Percentiles rank a stretch among this genome's conserved stretches.
Evolutionary conservation across 1,140 invertebrate genomes (phyloP).

Genomic region (Hyles vespertilio): DNA sequence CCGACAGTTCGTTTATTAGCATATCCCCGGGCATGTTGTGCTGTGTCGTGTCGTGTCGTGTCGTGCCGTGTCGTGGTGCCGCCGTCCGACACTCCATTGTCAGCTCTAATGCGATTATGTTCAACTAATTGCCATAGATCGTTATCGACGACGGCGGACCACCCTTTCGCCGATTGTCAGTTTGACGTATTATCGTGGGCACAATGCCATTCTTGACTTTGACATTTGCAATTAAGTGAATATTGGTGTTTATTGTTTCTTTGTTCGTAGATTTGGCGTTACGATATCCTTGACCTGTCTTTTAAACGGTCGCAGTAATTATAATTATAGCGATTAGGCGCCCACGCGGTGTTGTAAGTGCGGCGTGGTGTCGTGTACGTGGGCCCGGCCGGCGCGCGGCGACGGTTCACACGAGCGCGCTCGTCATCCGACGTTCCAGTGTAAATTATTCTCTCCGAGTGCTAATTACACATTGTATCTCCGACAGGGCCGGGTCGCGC

Average conservation of each 20-base stretch:
- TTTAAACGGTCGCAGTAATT: slow-evolving; percentile 10
- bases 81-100: not conserved
- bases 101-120: slow-evolving; percentile 5
- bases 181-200: slow-evolving; percentile 1
- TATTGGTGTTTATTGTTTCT: slow-evolving; percentile 5
- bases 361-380: slow-evolving; percentile 13
- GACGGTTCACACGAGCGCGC: too few relatives aligned
- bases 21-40: slow-evolving; percentile 1
- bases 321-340: slow-evolving; percentile 5
- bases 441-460: too few relatives aligned
- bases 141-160: slow-evolving; percentile 3
- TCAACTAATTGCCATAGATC: slow-evolving; percentile 8
- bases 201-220: slow-evolving; percentile 10
- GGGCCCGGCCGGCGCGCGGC: slow-evolving; percentile 1
- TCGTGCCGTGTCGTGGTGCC: not conserved
- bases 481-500: not conserved
- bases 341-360: slow-evolving; percentile 3
- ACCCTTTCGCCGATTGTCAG: slow-evolving; percentile 6
- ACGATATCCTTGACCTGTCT: slow-evolving; percentile 6
- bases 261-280: not conserved
- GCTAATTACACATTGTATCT: slow-evolving; percentile 1
- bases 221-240: slow-evolving; percentile 9
- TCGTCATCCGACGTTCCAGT: too few relatives aligned
- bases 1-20: slow-evolving; percentile 4
- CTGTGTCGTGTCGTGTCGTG: not conserved